Percentiles rank a stretch among this genome's conserved stretches.
These are phyloP conservation scores for Tromatobia lineatoria DNA, from an alignment of 2,888 invertebrate species.

Conservation along the genomic window DNA sequence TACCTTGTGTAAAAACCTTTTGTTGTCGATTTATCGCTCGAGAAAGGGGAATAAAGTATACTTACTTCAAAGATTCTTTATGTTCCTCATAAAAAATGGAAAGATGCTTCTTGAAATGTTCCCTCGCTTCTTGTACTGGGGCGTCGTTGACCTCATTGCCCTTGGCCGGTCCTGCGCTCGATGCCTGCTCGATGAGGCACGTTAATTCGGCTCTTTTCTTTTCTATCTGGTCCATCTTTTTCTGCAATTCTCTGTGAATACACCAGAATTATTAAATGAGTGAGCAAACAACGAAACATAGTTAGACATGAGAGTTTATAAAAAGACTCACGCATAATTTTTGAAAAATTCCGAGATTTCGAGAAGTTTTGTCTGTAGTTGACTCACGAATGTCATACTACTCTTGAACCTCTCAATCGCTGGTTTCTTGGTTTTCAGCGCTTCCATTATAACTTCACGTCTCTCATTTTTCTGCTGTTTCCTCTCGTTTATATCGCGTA, in stretches of 20 bases:
- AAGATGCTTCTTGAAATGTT: conserved; percentile 69
- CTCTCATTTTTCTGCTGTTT: conserved; percentile 68
- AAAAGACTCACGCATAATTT: conserved; percentile 67
- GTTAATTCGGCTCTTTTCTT: conserved; percentile 60
- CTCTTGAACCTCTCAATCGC: conserved; percentile 70
- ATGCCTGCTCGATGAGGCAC: conserved; percentile 42
- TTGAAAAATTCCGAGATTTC: conserved; percentile 65
- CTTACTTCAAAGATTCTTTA: conserved; percentile 68
- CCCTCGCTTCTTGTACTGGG: conserved; percentile 51
- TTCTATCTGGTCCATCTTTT: conserved; percentile 65
- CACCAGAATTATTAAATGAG: neutral
- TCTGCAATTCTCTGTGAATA: conserved; percentile 53
- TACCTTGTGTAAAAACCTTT: neutral
- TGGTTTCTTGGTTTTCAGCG: conserved; percentile 73
- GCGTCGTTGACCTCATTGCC: neutral
- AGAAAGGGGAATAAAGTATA: neutral
- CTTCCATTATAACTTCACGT: conserved; percentile 68
- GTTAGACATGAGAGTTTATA: neutral
- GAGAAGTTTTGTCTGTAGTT: conserved; percentile 67
- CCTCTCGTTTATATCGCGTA: conserved; percentile 71
- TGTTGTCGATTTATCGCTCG: neutral
- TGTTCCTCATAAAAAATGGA: conserved; percentile 55
- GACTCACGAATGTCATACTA: conserved; percentile 63
- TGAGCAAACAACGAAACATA: too few species aligned
- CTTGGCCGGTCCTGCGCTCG: neutral